phyloP scores from a whole-genome alignment of 2,888 invertebrate genomes.

The Ornithoptera alexandrae region DNA sequence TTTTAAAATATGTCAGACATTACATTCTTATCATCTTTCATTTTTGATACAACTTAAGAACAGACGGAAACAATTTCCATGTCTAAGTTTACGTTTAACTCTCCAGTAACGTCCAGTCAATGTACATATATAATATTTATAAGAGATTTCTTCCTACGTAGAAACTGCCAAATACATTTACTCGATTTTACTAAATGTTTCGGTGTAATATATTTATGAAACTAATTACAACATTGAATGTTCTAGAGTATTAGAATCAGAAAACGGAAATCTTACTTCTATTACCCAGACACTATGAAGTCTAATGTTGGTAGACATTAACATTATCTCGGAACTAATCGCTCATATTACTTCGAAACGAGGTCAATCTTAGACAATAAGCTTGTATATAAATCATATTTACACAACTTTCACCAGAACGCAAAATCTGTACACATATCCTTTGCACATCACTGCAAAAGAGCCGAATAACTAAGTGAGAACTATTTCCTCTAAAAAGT shows the following conservation, averaged over 20 bases:
- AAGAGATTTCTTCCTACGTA: too few relatives aligned
- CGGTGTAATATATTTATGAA: not conserved
- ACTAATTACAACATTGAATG: not conserved
- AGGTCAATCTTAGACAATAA: conserved; percentile 4
- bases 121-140: too few relatives aligned
- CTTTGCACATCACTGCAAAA: not conserved
- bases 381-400: not conserved
- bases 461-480: not conserved
- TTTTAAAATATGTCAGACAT: not conserved
- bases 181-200: not conserved
- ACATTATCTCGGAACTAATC: conserved; percentile 4
- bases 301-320: not conserved
- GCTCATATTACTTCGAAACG: not conserved
- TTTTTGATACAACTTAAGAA: not conserved
- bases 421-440: not conserved
- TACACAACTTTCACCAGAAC: not conserved
- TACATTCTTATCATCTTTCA: not conserved
- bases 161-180: not conserved
- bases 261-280: not conserved
- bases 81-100: too few relatives aligned
- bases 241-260: not conserved
- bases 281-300: not conserved
- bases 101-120: too few relatives aligned
- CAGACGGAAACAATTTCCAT: too few relatives aligned
- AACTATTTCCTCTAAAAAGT: not conserved